These are phyloP conservation scores for Benitochromis conjunctus DNA, from an alignment of 2,113 vertebrate genomes.

Conservation along the genomic window DNA sequence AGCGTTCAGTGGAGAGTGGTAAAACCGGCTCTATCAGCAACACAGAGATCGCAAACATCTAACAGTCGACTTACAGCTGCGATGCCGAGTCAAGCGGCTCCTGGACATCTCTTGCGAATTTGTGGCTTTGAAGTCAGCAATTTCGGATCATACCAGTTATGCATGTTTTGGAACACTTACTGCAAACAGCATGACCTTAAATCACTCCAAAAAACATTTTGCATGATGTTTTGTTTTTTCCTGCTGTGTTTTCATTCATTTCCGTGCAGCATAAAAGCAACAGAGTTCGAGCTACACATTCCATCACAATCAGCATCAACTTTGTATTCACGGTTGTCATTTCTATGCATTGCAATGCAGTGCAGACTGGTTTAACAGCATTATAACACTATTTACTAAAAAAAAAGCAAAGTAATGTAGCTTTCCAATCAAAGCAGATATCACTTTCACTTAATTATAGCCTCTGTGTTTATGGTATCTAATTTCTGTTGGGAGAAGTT, in stretches of 20 bases:
- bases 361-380: neutral
- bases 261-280: neutral
- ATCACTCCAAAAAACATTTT: neutral
- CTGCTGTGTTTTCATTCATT: neutral
- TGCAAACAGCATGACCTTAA: neutral
- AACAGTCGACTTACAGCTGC: neutral
- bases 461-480: neutral
- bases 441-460: neutral
- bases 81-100: neutral
- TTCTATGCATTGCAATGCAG: neutral
- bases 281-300: neutral
- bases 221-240: neutral
- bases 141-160: neutral
- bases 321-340: neutral
- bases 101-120: neutral
- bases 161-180: neutral
- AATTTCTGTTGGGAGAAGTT: neutral
- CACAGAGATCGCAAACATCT: constrained; percentile 8
- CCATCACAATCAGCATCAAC: neutral
- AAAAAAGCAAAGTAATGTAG: neutral
- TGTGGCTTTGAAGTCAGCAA: neutral
- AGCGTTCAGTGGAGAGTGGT: constrained; percentile 15
- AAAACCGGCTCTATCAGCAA: constrained; percentile 21
- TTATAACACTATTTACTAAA: neutral
- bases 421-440: neutral